Percentiles rank a stretch among this genome's conserved stretches.
These are phyloP conservation scores for Aythya baeri DNA, from an alignment of 2,113 vertebrate genomes.

Conservation along the genomic window DNA sequence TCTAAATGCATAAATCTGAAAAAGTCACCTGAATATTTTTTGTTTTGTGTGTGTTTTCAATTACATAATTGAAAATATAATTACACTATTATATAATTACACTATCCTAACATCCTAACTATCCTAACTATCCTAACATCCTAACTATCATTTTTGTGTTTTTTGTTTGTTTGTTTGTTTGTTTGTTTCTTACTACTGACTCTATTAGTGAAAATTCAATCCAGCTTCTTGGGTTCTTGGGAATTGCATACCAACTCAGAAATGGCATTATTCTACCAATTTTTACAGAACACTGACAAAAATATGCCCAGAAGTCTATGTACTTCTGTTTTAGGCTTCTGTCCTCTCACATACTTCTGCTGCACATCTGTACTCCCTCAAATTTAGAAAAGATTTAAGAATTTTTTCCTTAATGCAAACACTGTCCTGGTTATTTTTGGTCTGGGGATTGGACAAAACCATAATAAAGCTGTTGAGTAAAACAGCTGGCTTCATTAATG, in stretches of 20 bases:
- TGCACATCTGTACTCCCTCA: background rate
- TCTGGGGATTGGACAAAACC: background rate
- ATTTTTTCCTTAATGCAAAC: background rate
- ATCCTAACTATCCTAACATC: no score
- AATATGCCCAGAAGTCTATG: background rate
- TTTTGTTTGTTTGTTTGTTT: no score
- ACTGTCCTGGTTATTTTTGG: background rate
- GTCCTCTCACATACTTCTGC: background rate
- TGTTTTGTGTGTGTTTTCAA: no score
- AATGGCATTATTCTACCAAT: background rate
- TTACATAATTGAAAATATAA: no score
- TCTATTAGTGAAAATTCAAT: background rate
- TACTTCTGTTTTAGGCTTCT: background rate
- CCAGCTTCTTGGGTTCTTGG: background rate
- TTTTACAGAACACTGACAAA: background rate
- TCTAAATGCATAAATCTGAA: background rate
- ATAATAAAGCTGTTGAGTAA: background rate
- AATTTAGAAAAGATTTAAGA: background rate
- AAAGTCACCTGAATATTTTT: no score
- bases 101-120: no score
- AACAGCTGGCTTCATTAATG: background rate
- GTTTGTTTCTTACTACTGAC: background rate
- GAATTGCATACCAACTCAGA: background rate
- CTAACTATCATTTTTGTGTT: background rate
- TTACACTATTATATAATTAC: no score